phyloP scores from a whole-genome alignment of 1,140 invertebrate species.

The Adoxophyes honmai region DNA sequence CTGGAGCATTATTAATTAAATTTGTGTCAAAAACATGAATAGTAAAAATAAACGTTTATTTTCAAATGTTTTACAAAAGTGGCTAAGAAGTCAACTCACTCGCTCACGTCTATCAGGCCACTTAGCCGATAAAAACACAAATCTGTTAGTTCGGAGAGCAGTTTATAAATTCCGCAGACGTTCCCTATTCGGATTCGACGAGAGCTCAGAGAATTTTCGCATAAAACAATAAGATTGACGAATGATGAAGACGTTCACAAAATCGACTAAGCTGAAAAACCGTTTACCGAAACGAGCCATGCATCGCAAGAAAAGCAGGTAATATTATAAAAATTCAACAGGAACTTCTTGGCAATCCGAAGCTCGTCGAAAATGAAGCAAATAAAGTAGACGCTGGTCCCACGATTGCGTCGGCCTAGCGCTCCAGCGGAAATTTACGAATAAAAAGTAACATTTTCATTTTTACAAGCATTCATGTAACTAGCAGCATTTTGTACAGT shows the following conservation, averaged over 20 bases:
- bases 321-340: conserved; percentile 41
- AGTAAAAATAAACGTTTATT: no score
- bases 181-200: conserved; percentile 1
- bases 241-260: conserved; percentile 19
- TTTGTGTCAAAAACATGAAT: no score
- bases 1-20: no score
- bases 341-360: conserved; percentile 49
- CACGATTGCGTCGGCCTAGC: conserved; percentile 37
- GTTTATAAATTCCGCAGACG: neutral
- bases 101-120: no score
- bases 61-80: no score
- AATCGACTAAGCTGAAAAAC: conserved; percentile 27
- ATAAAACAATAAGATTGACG: conserved; percentile 20
- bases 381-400: conserved; percentile 41
- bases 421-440: conserved; percentile 37
- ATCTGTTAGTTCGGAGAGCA: neutral
- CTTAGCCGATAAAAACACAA: neutral
- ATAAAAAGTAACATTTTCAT: conserved; percentile 42
- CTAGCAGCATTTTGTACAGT: no score
- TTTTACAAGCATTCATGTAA: no score
- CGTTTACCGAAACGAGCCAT: conserved; percentile 26
- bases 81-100: no score
- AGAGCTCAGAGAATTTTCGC: conserved; percentile 14
- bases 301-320: conserved; percentile 21
- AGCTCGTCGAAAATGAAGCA: conserved; percentile 46